These are phyloP conservation scores for Ovibos moschatus DNA, from an alignment of 2,113 vertebrate species.

Conservation along the genomic window DNA sequence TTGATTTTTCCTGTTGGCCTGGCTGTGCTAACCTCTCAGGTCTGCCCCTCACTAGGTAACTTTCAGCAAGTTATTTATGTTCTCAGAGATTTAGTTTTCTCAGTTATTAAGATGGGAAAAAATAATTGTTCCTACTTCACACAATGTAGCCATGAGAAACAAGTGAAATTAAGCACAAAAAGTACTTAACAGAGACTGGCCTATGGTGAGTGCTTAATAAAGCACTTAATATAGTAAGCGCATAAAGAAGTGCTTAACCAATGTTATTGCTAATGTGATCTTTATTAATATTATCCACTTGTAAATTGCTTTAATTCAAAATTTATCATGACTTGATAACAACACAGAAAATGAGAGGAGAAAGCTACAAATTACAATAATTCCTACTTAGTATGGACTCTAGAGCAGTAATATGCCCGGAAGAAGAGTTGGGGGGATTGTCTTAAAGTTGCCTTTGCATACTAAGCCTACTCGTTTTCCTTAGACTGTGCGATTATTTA, in stretches of 20 bases:
- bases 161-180: neutral
- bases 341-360: neutral
- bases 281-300: neutral
- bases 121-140: neutral
- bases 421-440: neutral
- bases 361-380: neutral
- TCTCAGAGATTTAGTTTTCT: neutral
- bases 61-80: neutral
- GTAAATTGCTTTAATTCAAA: neutral
- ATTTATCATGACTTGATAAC: neutral
- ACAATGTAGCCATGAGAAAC: neutral
- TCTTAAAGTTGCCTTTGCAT: neutral
- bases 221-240: neutral
- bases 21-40: neutral
- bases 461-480: neutral
- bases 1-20: neutral
- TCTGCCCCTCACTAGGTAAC: neutral
- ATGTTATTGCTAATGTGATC: neutral
- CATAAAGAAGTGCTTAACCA: neutral
- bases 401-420: neutral
- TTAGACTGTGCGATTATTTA: neutral
- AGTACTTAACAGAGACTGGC: neutral
- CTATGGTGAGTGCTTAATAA: neutral
- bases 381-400: neutral
- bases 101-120: neutral